phyloP scores from a whole-genome alignment of 2,888 invertebrate species.

The Philopedon plagiatum region DNA sequence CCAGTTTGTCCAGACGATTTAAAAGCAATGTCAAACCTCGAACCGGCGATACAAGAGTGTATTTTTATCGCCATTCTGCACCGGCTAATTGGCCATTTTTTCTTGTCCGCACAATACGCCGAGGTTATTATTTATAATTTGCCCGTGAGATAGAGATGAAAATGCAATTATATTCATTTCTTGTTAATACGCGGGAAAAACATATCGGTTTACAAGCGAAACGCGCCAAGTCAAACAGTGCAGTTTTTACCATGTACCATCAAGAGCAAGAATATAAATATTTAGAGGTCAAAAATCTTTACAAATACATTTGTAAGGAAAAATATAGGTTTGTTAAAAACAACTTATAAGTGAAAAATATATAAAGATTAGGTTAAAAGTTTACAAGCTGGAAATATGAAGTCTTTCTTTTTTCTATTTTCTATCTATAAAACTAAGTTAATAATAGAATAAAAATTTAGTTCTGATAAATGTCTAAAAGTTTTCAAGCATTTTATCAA shows the following conservation, averaged over 20 bases:
- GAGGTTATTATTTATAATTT: constrained; percentile 43
- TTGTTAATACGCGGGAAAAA: constrained; percentile 2
- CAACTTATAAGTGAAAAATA: too few relatives aligned
- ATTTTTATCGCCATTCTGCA: constrained; percentile 41
- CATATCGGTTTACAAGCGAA: too few relatives aligned
- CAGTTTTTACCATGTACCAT: background rate
- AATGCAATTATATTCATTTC: constrained; percentile 28
- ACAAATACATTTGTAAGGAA: too few relatives aligned
- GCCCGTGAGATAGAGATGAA: constrained; percentile 32
- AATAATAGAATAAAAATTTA: background rate
- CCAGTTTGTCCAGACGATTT: constrained; percentile 40
- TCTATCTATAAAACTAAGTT: too few relatives aligned
- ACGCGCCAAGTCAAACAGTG: background rate
- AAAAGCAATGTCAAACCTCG: constrained; percentile 36
- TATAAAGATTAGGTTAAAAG: background rate
- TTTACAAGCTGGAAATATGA: too few relatives aligned
- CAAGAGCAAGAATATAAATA: too few relatives aligned
- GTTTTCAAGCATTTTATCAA: background rate
- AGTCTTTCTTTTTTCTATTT: too few relatives aligned
- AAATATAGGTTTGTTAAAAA: too few relatives aligned
- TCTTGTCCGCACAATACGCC: constrained; percentile 41
- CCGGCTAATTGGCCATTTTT: constrained; percentile 51
- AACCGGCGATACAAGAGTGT: constrained; percentile 18
- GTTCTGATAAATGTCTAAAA: background rate
- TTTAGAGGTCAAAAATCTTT: too few relatives aligned